phyloP scores from a whole-genome alignment of 1,140 invertebrate species.

The Trissolcus basalis region DNA sequence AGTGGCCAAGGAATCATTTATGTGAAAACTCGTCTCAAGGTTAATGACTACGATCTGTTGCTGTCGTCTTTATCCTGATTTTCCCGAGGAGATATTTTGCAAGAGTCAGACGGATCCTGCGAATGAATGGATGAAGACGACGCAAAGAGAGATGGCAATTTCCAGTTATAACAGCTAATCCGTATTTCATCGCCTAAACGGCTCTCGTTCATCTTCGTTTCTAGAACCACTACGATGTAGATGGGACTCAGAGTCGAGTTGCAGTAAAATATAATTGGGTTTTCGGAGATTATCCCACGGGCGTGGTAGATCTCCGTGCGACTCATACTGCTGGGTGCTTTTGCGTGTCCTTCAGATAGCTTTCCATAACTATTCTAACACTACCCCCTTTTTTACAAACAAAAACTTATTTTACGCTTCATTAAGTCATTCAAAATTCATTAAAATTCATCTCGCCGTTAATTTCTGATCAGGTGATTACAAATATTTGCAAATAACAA shows the following conservation, averaged over 20 bases:
- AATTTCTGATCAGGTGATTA: neutral
- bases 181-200: slow-evolving; percentile 76
- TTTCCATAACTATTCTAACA: slow-evolving; percentile 50
- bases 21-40: slow-evolving; percentile 33
- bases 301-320: slow-evolving; percentile 61
- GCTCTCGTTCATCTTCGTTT: slow-evolving; percentile 73
- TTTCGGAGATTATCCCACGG: slow-evolving; percentile 74
- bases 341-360: slow-evolving; percentile 58
- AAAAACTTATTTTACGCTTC: slow-evolving; percentile 50
- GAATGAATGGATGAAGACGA: slow-evolving; percentile 63
- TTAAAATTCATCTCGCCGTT: slow-evolving; percentile 10
- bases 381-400: slow-evolving; percentile 32
- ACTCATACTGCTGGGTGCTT: slow-evolving; percentile 61
- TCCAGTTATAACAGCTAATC: slow-evolving; percentile 76
- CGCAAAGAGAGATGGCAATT: slow-evolving; percentile 71
- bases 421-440: slow-evolving; percentile 51
- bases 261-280: slow-evolving; percentile 77
- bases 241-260: slow-evolving; percentile 74
- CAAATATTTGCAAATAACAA: too few species aligned
- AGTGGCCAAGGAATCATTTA: slow-evolving; percentile 24
- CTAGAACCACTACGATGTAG: slow-evolving; percentile 64
- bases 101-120: slow-evolving; percentile 58
- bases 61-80: slow-evolving; percentile 56
- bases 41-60: slow-evolving; percentile 61
- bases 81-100: slow-evolving; percentile 57